Conservation (phyloP, 2,113 vertebrate genomes). For the Malurus elegans region DNA sequence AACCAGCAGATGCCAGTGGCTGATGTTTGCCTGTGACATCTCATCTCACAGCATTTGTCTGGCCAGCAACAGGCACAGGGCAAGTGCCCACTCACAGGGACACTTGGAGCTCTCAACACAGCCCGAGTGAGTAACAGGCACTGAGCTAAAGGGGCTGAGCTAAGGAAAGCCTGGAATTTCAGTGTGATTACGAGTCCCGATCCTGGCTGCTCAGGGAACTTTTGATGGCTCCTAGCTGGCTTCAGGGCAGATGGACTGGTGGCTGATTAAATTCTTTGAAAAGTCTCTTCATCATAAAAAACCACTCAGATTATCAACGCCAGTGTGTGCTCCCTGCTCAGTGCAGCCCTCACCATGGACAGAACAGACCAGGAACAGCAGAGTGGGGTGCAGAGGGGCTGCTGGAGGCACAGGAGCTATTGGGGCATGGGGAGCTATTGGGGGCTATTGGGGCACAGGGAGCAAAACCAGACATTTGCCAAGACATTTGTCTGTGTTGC, state of each 20-base stretch:
- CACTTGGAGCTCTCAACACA: not conserved
- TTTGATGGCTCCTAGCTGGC: not conserved
- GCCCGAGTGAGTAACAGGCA: rapidly evolving
- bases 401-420: not conserved
- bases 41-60: not conserved
- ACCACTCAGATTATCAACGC: not conserved
- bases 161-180: not conserved
- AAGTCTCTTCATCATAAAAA: not conserved
- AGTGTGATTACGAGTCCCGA: not conserved
- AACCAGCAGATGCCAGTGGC: not conserved
- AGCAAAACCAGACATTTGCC: not conserved
- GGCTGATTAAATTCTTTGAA: not conserved
- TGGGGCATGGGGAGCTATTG: too few species aligned
- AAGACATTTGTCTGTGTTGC: not conserved
- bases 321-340: not conserved
- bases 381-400: not conserved
- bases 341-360: not conserved
- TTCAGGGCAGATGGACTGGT: not conserved
- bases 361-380: not conserved
- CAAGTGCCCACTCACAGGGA: not conserved
- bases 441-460: too few species aligned
- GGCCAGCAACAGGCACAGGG: not conserved
- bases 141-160: not conserved
- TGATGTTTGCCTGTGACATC: not conserved
- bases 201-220: not conserved